Evolutionary conservation across 2,113 vertebrate species (phyloP), one percentile per base, ranked within the genome.

Genomic region (Plestiodon gilberti): DNA sequence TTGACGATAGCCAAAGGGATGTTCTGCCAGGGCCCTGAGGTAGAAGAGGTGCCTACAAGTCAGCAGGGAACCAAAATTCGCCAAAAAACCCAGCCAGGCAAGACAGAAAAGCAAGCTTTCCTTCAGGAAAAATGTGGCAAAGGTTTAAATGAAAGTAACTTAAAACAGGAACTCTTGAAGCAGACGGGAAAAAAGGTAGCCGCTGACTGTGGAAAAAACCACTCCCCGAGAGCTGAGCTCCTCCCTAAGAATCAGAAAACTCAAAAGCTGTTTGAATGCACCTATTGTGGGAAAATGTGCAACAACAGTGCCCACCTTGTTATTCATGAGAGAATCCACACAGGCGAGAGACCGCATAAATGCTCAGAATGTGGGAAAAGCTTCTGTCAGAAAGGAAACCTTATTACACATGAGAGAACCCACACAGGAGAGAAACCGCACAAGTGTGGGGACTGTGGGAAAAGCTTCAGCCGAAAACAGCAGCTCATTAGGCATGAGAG

Each of bases 171-270:
- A 59, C 43, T 67, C 43, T 52, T 62, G 77, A 86, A 69, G 10
- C 91, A 93, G 71, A 89, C 89, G 0, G 83, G 92, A 81, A 90
- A 93, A 85, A 92, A 95, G 77, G 85, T 91, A 48, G 88, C 87
- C 89, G 90, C 90, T n/a, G 89, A 93, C 17, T 93, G 88, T 87
- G 87, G 87, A 11, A 94, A 93, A 87, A 92, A 85, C 82, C 92
- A 91, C 62, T 92, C 88, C 38, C 20, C 22, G 1, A 79, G 33
- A 11, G 33, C 11, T 13, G 38, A 30, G 30, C 33, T 52, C 28
- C 33, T 52, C 28, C 43, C 40, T 6, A 70, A 82, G 84, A 67
- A n/a, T 57, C 57, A 38, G 64, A 86, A 65, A 65, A 40, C n/a
- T 3, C 84, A 81, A 30, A 86, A 65, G 57, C 55, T 78, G 48